A percentile compares a stretch with the other conserved stretches of the same genome.
Conservation (phyloP, 2,888 invertebrate species). For the Parnassius apollo region DNA sequence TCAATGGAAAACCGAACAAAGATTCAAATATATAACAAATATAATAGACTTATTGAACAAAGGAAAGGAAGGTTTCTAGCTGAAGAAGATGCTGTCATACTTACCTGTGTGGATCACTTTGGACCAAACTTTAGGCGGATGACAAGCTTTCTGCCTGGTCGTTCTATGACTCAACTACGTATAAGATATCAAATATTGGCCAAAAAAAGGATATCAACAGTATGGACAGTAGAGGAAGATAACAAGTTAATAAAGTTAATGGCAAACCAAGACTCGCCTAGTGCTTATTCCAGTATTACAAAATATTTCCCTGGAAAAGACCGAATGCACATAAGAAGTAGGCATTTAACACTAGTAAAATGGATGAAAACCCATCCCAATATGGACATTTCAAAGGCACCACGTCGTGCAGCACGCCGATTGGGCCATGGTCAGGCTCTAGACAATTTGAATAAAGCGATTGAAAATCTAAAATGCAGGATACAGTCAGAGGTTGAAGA, state of each 20-base stretch:
- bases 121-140: slow-evolving; percentile 83
- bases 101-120: slow-evolving; percentile 82
- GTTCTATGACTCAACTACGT: slow-evolving; percentile 83
- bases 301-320: slow-evolving; percentile 77
- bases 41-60: slow-evolving; percentile 56
- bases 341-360: slow-evolving; percentile 77
- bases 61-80: slow-evolving; percentile 83
- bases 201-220: slow-evolving; percentile 59
- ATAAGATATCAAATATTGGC: slow-evolving; percentile 80
- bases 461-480: slow-evolving; percentile 59
- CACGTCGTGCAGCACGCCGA: slow-evolving; percentile 57
- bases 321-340: slow-evolving; percentile 81
- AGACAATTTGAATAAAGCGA: slow-evolving; percentile 53
- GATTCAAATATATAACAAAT: slow-evolving; percentile 84
- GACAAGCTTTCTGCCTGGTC: slow-evolving; percentile 79
- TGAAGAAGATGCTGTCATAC: slow-evolving; percentile 84
- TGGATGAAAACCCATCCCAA: slow-evolving; percentile 76
- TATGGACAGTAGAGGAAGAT: slow-evolving; percentile 84
- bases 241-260: slow-evolving; percentile 78
- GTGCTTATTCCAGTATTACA: slow-evolving; percentile 69
- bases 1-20: slow-evolving; percentile 84
- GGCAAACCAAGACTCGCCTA: slow-evolving; percentile 61
- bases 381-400: slow-evolving; percentile 53
- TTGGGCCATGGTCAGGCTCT: slow-evolving; percentile 50
- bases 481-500: slow-evolving; percentile 48